A percentile compares a stretch with the other conserved stretches of the same genome.
Conservation (phyloP, 2,888 invertebrate genomes). For the Tenthredo scrophulariae region DNA sequence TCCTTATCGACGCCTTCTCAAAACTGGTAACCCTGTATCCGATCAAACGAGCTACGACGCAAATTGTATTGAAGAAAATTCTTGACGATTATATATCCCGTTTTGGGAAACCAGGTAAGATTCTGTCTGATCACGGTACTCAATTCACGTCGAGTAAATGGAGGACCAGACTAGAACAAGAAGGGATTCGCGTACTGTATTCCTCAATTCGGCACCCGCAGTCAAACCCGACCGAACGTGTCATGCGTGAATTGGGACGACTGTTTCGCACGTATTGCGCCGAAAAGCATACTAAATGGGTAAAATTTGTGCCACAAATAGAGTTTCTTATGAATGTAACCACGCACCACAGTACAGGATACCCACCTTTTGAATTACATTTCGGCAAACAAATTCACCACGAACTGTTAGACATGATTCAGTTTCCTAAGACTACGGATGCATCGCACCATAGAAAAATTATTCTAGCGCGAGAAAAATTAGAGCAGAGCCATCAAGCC, state of each 20-base stretch:
- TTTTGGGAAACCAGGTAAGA: no score
- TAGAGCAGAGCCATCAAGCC: neutral
- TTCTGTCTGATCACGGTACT: no score
- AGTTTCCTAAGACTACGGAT: neutral
- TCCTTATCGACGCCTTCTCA: constrained; percentile 52
- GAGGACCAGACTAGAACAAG: no score
- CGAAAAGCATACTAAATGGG: constrained; percentile 57
- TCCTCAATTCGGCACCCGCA: constrained; percentile 60
- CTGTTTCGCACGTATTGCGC: constrained; percentile 58
- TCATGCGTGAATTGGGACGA: constrained; percentile 58
- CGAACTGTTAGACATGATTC: neutral
- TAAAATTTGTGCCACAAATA: neutral
- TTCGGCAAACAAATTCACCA: neutral
- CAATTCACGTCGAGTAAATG: no score
- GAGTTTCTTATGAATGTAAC: neutral
- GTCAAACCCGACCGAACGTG: constrained; percentile 59
- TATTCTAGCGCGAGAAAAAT: neutral
- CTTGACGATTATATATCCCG: constrained; percentile 48
- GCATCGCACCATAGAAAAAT: neutral
- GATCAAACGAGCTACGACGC: constrained; percentile 54
- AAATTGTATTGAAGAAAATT: constrained; percentile 47
- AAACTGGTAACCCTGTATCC: constrained; percentile 55
- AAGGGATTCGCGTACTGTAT: neutral
- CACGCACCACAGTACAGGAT: neutral
- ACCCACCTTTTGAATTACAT: neutral